phyloP scores from a whole-genome alignment of 2,113 vertebrate genomes.

The Dendrocopos noguchii region DNA sequence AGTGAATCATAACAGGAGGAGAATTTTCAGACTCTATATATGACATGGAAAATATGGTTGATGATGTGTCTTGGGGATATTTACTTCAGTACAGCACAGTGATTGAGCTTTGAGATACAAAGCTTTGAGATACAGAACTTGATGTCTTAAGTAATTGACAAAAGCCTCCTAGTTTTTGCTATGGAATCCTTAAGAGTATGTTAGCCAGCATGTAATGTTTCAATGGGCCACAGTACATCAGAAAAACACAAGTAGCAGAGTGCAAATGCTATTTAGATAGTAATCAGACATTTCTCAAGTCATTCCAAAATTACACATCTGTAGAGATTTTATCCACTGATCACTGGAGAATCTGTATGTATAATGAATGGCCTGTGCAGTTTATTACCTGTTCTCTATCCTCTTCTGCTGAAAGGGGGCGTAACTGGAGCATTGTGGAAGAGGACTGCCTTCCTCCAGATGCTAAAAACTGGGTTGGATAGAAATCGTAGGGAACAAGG shows the following conservation, averaged over 20 bases:
- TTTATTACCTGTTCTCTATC: not conserved
- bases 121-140: conserved; percentile 1
- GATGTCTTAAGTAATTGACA: conserved; percentile 7
- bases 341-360: not conserved
- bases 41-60: not conserved
- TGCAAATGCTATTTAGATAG: not conserved
- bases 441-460: not conserved
- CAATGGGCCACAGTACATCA: not conserved
- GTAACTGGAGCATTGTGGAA: not conserved
- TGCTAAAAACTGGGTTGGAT: not conserved
- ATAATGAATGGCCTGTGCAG: not conserved
- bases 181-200: not conserved
- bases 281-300: not conserved
- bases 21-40: conserved; percentile 4
- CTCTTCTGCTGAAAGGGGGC: not conserved
- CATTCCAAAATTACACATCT: not conserved
- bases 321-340: not conserved
- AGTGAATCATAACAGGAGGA: not conserved
- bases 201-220: not conserved
- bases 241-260: not conserved
- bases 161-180: not conserved
- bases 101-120: not conserved
- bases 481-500: not conserved
- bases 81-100: not conserved
- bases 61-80: conserved; percentile 20